Base-by-base conservation (phyloP, 1,140 invertebrate species). In the Nasonia longicornis region DNA sequence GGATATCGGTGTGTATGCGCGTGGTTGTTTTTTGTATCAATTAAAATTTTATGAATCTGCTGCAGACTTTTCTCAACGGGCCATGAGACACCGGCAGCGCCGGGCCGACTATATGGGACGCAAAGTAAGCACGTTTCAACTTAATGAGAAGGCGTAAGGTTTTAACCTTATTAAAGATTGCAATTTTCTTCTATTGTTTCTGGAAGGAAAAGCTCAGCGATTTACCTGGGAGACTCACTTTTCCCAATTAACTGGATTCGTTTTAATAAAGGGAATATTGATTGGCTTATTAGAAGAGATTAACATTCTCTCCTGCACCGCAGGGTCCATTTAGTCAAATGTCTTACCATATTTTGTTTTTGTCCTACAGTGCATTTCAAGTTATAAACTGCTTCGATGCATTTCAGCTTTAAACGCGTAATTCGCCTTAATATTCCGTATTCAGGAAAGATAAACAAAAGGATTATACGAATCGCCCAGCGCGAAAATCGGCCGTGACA, bases 121-220 rank as follows among this genome's bases (percentile, higher is more conserved):
- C 8, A 66, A 73, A 29, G 70, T 35, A 63, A 42, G 20, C 73
- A 81, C 79, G 79, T 70, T 63, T 75, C 64, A 38, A 76, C 29
- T 81, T 81, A 81, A 81, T 64, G 66, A 81, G 66, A 70, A 63
- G 58, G n/a, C n/a, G 58, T 73, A 45, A 63, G 29, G n/a, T 42
- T 70, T 76, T 71, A 48, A 74, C 79, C 52, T 81, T 81, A 81
- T 81, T 81, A 76, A 71, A 71, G 10, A 31, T 71, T 20, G 31
- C 66, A 63, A 58, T 71, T 81, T 77, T 26, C 52, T 71, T 52
- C 42, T 52, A 20, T 67, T 74, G 14, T 80, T 67, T 67, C 69
- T 12, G 22, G 29, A 79, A 79, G 52, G 52, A 58, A 52, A 70
- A 79, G 16, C 66, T 69, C 66, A 14, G 31, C 31, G 14, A 75